Evolutionary conservation across 2,113 vertebrate genomes (phyloP).

Genomic region (Pycnonotus jocosus): DNA sequence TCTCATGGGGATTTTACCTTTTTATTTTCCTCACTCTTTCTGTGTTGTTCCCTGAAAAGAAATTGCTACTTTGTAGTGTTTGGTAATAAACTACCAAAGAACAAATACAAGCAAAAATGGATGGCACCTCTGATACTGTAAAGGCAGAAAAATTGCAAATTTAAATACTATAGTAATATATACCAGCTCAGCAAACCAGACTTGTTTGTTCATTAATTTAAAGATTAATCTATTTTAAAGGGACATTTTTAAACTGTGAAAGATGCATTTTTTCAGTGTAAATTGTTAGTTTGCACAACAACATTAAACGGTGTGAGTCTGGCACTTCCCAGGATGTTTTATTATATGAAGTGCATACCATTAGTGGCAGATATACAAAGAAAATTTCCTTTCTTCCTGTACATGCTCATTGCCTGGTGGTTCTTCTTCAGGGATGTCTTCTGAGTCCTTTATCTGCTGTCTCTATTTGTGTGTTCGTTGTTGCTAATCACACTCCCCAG

Average conservation of each 20-base stretch:
- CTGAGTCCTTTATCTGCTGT: neutral
- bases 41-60: neutral
- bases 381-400: neutral
- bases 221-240: neutral
- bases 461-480: neutral
- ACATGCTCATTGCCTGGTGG: accelerated
- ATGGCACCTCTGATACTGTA: neutral
- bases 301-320: neutral
- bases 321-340: neutral
- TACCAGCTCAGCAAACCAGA: neutral
- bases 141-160: neutral
- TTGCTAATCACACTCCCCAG: neutral
- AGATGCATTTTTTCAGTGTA: neutral
- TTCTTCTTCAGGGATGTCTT: neutral
- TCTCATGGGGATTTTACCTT: neutral
- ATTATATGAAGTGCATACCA: neutral
- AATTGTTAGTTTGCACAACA: neutral
- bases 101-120: neutral
- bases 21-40: neutral
- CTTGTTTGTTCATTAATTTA: neutral
- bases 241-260: neutral
- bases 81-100: neutral
- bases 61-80: neutral
- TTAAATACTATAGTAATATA: neutral
- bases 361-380: neutral